Percentiles rank a stretch among this genome's conserved stretches.
Conservation (phyloP, 2,888 invertebrate genomes). For the Caenorhabditis zanzibari region DNA sequence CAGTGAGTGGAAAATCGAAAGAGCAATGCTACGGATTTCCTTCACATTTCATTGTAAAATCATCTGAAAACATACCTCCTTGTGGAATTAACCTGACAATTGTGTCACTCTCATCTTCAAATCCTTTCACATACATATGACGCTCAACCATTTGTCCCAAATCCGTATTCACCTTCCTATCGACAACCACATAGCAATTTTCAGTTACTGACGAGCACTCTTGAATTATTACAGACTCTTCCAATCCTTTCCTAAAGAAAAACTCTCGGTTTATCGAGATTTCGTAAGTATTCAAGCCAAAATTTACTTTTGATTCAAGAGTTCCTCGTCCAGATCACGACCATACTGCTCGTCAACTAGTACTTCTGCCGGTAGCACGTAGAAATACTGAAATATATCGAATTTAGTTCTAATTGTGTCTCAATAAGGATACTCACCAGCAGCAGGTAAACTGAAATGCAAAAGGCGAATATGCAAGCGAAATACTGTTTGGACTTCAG, state of each 20-base stretch:
- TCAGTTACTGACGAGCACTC: conserved; percentile 57
- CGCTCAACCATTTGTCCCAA: conserved; percentile 66
- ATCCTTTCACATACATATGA: conserved; percentile 72
- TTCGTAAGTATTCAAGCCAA: not conserved
- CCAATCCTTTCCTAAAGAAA: conserved; percentile 40
- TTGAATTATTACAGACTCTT: conserved; percentile 48
- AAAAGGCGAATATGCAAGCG: conserved; percentile 36
- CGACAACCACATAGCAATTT: conserved; percentile 55
- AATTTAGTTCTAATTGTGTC: not conserved
- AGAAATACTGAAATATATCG: conserved; percentile 52
- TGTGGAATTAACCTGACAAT: conserved; percentile 70
- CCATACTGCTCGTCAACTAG: conserved; percentile 63
- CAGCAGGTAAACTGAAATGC: conserved; percentile 40
- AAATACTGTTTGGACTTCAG: conserved; percentile 41
- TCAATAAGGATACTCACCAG: conserved; percentile 25
- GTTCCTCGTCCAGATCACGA: conserved; percentile 42
- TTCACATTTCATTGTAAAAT: no score
- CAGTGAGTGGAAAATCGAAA: no score
- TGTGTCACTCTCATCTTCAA: conserved; percentile 75
- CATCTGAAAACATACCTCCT: conserved; percentile 35
- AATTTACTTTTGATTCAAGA: conserved; percentile 45
- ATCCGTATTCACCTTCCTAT: conserved; percentile 52
- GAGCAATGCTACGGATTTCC: no score
- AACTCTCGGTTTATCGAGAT: not conserved
- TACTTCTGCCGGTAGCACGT: conserved; percentile 45